Percentiles rank a stretch among this genome's conserved stretches.
Conservation (phyloP, 92 coral and sea anemone species). For the Anthopleura xanthogrammica region DNA sequence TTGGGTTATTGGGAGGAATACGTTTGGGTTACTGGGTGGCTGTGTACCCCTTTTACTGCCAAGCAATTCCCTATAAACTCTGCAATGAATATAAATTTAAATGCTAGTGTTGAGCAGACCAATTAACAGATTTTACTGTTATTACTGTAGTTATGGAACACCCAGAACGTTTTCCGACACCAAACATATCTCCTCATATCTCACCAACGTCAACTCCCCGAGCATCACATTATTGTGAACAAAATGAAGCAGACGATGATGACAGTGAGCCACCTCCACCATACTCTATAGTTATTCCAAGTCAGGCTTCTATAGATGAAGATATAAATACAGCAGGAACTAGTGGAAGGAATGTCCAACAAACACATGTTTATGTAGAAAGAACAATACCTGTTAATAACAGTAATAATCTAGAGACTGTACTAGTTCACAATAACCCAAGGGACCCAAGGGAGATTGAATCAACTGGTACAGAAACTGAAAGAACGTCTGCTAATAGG, state of each 20-base stretch:
- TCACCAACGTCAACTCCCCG: constrained; percentile 28
- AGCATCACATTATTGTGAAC: constrained; percentile 14
- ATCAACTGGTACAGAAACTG: not conserved
- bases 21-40: no score
- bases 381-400: not conserved
- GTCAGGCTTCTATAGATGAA: not conserved
- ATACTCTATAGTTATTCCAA: constrained; percentile 38
- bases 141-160: constrained; percentile 58
- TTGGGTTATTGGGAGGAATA: no score
- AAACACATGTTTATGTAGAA: not conserved
- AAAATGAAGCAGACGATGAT: constrained; percentile 31
- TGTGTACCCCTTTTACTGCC: no score
- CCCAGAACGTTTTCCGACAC: constrained; percentile 75
- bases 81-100: no score
- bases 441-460: not conserved
- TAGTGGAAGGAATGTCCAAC: not conserved
- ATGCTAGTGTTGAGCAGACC: not conserved
- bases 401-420: not conserved
- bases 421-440: not conserved
- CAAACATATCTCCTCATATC: constrained; percentile 26
- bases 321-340: not conserved
- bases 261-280: constrained; percentile 52
- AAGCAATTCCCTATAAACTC: no score
- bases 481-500: not conserved
- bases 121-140: not conserved